Conservation (phyloP, 2,888 invertebrate species). For the Epinotia brunnichana region DNA sequence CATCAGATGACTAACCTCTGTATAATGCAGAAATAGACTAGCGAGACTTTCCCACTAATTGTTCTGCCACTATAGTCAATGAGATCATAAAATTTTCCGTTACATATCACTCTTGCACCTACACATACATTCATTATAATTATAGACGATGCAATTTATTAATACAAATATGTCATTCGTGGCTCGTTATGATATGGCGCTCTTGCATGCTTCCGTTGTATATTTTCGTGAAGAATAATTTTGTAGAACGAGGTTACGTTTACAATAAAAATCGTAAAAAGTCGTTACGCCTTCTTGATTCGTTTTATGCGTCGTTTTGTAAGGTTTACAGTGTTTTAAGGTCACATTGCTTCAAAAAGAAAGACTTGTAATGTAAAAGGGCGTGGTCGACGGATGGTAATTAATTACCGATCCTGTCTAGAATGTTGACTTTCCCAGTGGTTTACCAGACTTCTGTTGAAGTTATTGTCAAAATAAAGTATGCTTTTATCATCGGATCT, state of each 20-base stretch:
- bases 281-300: conserved; percentile 33
- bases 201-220: conserved; percentile 16
- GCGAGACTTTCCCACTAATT: conserved; percentile 47
- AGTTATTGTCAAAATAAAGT: too few relatives aligned
- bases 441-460: background rate
- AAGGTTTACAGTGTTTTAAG: conserved; percentile 24
- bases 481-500: too few relatives aligned
- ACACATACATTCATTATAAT: conserved; percentile 10
- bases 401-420: conserved; percentile 3
- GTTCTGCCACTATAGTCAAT: conserved; percentile 49
- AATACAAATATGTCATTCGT: background rate
- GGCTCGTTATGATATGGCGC: conserved; percentile 7
- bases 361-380: background rate
- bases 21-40: conserved; percentile 13
- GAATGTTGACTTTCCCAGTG: conserved; percentile 1
- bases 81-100: conserved; percentile 46
- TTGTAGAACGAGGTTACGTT: conserved; percentile 37
- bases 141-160: background rate
- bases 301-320: conserved; percentile 39
- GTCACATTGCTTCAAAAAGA: conserved; percentile 7
- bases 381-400: conserved; percentile 9
- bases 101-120: conserved; percentile 20
- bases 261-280: conserved; percentile 36
- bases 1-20: conserved; percentile 34
- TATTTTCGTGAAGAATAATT: conserved; percentile 22